Evolutionary conservation across 1,140 invertebrate genomes (phyloP), one percentile per base, ranked within the genome.

Genomic region (Drosophila lowei): DNA sequence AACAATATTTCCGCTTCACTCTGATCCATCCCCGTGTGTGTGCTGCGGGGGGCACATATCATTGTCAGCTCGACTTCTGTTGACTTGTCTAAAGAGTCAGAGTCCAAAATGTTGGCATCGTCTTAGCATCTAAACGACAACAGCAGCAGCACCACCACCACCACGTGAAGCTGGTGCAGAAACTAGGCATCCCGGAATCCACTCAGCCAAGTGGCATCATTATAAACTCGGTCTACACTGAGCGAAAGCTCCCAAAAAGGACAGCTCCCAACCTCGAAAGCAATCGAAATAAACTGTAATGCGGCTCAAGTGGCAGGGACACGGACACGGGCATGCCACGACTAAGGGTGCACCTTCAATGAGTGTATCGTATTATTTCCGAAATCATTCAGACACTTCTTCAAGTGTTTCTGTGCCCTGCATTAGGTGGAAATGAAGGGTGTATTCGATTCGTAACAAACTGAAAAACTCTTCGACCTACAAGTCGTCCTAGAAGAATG

Each of bases 31-130:
- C 49, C 18, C 7, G 1, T 18, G 30, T 30, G 46, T 25, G 18
- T 21, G 23, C 2, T 18, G 46, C 49, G 44, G 52, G 55, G 67
- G 67, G 76, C 77, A 86, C 81, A 85, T 76, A 84, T 85, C 81
- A 85, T 85, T 85, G 81, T 85, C 81, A 85, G 81, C 77, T 85
- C 49, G 76, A 85, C 77, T 77, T 79, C 80, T 56, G 76, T 80
- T 77, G 80, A 80, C 60, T 79, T 77, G 80, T 84, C 80, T 85
- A 79, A 84, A 84, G 79, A 77, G 73, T 81, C 68, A 65, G 62
- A 64, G 80, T 85, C 80, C 80, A 79, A 68, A 84, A 70, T 79
- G 80, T 72, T 59, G 80, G 76, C 76, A 77, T 84, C 80, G 63
- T 84, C 80, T 85, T 79, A 79, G 76, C 67, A 77, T 74, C 80